Percentiles rank a stretch among this genome's conserved stretches.
phyloP scores from a whole-genome alignment of 2,888 invertebrate genomes.

The Rhaphigaster nebulosa region DNA sequence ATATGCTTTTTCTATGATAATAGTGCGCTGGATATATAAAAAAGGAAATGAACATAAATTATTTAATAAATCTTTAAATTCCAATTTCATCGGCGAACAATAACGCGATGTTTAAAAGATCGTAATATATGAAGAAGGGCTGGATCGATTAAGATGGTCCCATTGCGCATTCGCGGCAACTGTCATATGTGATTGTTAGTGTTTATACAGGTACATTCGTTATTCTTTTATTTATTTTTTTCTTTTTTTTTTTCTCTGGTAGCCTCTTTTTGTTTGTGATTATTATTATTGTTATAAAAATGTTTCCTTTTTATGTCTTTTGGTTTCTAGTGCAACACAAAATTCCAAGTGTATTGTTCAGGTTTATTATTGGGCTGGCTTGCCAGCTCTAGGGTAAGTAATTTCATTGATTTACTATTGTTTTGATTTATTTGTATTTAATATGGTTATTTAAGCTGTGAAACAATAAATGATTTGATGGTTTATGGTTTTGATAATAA shows the following conservation, averaged over 20 bases:
- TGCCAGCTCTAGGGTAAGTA: slow-evolving; percentile 44
- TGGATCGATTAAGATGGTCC: neutral
- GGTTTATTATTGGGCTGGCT: slow-evolving; percentile 29
- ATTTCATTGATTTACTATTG: slow-evolving; percentile 1
- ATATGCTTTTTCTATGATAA: too few species aligned
- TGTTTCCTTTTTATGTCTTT: neutral
- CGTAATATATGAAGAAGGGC: neutral
- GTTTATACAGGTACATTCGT: neutral
- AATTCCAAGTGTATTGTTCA: neutral
- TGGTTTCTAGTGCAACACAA: neutral
- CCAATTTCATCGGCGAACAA: too few species aligned
- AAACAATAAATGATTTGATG: neutral
- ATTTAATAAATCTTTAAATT: too few species aligned
- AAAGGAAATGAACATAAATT: too few species aligned
- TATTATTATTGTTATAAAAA: neutral
- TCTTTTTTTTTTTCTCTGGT: neutral
- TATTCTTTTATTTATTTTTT: neutral
- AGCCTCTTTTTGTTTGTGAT: neutral
- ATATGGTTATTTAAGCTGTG: neutral
- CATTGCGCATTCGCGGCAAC: neutral
- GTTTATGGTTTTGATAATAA: neutral
- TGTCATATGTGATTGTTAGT: slow-evolving; percentile 16
- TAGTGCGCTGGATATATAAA: too few species aligned
- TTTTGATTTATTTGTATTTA: neutral
- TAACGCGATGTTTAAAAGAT: neutral